phyloP scores from a whole-genome alignment of 2,888 invertebrate species.

The Agrotis ipsilon region DNA sequence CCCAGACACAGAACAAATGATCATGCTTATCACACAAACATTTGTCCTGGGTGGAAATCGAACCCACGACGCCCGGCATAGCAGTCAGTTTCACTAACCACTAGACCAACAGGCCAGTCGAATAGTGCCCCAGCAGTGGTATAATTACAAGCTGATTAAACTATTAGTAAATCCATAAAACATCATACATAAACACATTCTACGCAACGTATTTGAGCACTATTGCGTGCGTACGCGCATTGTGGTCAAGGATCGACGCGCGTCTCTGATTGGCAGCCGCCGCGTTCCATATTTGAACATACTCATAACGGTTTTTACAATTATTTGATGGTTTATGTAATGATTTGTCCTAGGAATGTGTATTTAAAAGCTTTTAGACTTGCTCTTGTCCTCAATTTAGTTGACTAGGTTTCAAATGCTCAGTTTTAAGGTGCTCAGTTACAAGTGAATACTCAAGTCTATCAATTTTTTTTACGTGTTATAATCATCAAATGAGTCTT shows the following conservation, averaged over 20 bases:
- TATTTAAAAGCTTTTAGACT: not conserved
- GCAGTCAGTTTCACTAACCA: too few species aligned
- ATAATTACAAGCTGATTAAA: not conserved
- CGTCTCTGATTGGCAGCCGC: constrained; percentile 59
- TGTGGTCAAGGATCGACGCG: constrained; percentile 65
- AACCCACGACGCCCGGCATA: too few species aligned
- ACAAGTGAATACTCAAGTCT: too few species aligned
- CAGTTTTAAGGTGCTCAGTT: too few species aligned
- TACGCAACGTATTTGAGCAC: constrained; percentile 61
- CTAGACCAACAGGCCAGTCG: too few species aligned
- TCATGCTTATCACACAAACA: too few species aligned
- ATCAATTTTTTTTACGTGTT: too few species aligned
- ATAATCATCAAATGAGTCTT: too few species aligned
- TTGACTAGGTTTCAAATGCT: too few species aligned
- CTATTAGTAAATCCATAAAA: constrained; percentile 28
- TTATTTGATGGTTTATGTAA: constrained; percentile 59
- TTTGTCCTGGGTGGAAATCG: too few species aligned
- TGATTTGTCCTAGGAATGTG: constrained; percentile 17
- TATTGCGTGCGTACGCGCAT: constrained; percentile 61
- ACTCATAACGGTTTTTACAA: constrained; percentile 64
- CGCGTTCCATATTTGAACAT: constrained; percentile 65
- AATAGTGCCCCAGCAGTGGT: not conserved
- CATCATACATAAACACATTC: constrained; percentile 28
- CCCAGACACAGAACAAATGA: too few species aligned
- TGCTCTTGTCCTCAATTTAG: too few species aligned